Evolutionary conservation across 2,113 vertebrate genomes (phyloP).

Genomic region (Xenopus laevis): DNA sequence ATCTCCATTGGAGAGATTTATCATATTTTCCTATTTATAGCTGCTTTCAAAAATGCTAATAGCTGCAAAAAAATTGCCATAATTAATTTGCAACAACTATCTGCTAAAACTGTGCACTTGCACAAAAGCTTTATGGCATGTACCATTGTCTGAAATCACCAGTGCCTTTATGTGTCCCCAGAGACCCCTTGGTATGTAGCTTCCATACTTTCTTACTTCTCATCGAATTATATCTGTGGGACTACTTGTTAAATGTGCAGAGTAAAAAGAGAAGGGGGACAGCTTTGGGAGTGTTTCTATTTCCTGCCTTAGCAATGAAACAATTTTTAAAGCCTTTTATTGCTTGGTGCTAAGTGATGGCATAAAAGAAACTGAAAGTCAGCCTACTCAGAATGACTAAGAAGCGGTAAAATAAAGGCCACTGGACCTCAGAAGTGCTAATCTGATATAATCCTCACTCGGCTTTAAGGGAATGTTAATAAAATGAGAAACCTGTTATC

Average conservation of each 20-base stretch:
- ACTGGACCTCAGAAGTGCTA: constrained; percentile 1
- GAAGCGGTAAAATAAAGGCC: constrained; percentile 11
- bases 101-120: too few relatives aligned
- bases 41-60: too few relatives aligned
- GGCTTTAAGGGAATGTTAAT: constrained; percentile 15
- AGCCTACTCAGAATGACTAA: constrained; percentile 15
- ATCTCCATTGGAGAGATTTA: too few relatives aligned
- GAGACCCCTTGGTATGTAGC: too few relatives aligned
- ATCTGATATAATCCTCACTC: constrained; percentile 20
- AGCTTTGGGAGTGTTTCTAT: constrained; percentile 21
- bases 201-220: too few relatives aligned
- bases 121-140: neutral
- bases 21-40: too few relatives aligned
- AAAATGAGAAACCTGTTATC: constrained; percentile 30
- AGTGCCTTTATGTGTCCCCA: neutral
- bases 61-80: too few relatives aligned
- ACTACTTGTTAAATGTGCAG: constrained; percentile 4
- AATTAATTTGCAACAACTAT: too few relatives aligned
- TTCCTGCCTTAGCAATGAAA: constrained; percentile 3
- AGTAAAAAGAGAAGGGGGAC: neutral
- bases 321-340: constrained; percentile 10
- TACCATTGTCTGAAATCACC: neutral
- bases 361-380: constrained; percentile 20
- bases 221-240: too few relatives aligned
- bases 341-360: constrained; percentile 36